Evolutionary conservation across 2,797 vertebrate species (phyloP).

Genomic region (Mionectes olivaceus): DNA sequence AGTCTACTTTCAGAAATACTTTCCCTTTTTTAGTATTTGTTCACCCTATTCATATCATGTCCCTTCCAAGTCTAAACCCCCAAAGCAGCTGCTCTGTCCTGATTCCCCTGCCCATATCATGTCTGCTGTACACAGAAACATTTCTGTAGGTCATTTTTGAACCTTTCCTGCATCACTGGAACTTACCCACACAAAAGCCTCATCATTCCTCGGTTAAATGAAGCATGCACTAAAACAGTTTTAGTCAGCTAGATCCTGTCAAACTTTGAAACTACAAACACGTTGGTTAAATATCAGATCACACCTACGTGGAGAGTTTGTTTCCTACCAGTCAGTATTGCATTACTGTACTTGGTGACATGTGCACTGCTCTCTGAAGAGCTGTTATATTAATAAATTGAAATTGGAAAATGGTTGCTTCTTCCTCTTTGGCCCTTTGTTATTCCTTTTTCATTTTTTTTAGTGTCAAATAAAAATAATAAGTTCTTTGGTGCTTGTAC

Average conservation of each 20-base stretch:
- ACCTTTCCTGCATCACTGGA: not conserved
- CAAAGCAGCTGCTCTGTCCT: not conserved
- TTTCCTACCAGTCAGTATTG: not conserved
- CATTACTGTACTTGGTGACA: not conserved
- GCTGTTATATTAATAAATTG: not conserved
- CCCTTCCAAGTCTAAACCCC: not conserved
- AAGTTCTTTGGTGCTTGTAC: not conserved
- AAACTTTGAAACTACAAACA: not conserved
- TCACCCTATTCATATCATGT: not conserved
- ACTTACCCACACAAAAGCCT: not conserved
- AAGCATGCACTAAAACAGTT: not conserved
- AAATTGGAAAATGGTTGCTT: not conserved
- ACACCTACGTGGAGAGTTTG: not conserved
- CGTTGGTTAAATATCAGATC: not conserved
- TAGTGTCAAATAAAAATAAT: not conserved
- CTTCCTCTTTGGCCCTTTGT: not conserved
- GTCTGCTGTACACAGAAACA: not conserved
- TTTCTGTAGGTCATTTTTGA: not conserved
- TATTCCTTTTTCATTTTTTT: not conserved
- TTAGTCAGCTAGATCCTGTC: not conserved
- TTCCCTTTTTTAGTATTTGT: not conserved
- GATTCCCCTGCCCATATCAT: not conserved
- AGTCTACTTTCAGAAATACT: not conserved
- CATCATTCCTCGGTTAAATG: not conserved
- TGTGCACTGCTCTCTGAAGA: not conserved